Conservation (phyloP, 2,113 vertebrate genomes). For the Astatoreochromis straeleni region DNA sequence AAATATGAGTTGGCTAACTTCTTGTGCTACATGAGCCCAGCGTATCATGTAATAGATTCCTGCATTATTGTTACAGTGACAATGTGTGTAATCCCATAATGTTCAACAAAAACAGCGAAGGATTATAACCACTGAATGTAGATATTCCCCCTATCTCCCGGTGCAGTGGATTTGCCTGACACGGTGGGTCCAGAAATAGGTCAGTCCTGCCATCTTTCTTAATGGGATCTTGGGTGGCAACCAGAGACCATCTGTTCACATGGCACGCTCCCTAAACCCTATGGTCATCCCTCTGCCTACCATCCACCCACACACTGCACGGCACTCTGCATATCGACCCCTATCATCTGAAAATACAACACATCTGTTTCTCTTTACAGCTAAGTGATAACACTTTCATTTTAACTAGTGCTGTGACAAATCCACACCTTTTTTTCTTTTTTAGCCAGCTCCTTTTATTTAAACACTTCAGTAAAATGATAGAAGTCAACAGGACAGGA, state of each 20-base stretch:
- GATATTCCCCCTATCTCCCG: constrained; percentile 11
- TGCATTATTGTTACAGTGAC: neutral
- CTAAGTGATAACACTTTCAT: neutral
- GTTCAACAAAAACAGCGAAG: constrained; percentile 20
- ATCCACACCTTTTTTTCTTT: neutral
- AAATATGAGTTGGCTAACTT: constrained; percentile 1
- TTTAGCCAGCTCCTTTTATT: neutral
- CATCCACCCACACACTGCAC: constrained; percentile 10
- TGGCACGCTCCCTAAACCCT: constrained; percentile 43
- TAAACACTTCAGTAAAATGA: neutral
- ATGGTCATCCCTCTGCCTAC: constrained; percentile 56
- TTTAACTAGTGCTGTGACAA: neutral
- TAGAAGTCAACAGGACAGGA: neutral
- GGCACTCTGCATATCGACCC: constrained; percentile 16
- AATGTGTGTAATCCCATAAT: constrained; percentile 35
- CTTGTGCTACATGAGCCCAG: neutral
- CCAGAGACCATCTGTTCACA: constrained; percentile 66
- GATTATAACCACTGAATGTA: constrained; percentile 41
- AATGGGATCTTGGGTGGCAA: constrained; percentile 67
- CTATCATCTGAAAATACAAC: constrained; percentile 31
- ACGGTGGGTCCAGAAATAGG: constrained; percentile 59
- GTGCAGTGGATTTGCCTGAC: constrained; percentile 35
- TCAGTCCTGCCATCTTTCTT: constrained; percentile 67
- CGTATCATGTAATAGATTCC: constrained; percentile 12
- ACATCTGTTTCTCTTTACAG: constrained; percentile 27